phyloP scores from a whole-genome alignment of 2,113 vertebrate genomes.

The Catagonus wagneri region DNA sequence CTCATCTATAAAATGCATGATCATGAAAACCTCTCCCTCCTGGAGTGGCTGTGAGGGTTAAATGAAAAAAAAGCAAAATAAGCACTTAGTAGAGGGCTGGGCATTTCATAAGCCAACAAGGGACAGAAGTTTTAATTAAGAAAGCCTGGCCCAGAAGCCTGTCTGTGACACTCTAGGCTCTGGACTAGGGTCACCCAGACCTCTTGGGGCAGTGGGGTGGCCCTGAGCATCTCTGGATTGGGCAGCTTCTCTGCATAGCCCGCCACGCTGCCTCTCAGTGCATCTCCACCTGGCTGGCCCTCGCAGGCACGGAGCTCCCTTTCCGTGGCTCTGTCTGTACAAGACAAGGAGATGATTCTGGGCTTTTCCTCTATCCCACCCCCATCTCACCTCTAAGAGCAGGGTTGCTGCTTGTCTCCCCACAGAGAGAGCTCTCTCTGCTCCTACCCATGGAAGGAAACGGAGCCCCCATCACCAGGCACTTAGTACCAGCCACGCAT shows the following conservation, averaged over 20 bases:
- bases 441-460: not conserved
- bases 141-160: not conserved
- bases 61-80: not conserved
- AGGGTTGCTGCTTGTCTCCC: not conserved
- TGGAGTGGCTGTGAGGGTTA: not conserved
- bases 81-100: not conserved
- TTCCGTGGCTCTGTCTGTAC: not conserved
- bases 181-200: not conserved
- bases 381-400: too few relatives aligned
- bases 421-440: not conserved
- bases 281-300: not conserved
- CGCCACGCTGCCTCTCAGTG: not conserved
- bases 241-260: not conserved
- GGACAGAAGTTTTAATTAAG: not conserved
- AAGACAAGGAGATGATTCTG: not conserved
- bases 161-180: not conserved
- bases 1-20: not conserved
- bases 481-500: not conserved
- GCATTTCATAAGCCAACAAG: not conserved
- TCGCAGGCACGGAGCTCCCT: not conserved
- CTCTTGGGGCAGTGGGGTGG: not conserved
- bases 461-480: not conserved
- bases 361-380: not conserved
- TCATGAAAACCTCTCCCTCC: not conserved
- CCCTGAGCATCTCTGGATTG: not conserved